phyloP scores from a whole-genome alignment of 2,113 vertebrate genomes.

The Chaenogobius annularis region DNA sequence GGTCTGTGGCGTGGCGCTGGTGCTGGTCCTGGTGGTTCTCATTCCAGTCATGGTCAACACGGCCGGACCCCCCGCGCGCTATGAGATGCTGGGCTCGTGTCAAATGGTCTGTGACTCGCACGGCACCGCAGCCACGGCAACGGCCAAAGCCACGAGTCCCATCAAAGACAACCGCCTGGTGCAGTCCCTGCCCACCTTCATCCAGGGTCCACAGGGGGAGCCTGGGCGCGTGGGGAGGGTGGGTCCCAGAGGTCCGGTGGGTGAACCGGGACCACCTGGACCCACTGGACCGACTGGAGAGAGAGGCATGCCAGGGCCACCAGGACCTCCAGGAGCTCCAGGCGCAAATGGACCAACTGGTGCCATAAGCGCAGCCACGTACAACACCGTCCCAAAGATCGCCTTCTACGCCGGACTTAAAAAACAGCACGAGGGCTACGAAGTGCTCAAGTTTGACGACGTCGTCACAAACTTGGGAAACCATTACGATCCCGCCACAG shows the following conservation, averaged over 20 bases:
- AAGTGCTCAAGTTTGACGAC: constrained; percentile 96
- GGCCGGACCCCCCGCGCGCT: constrained; percentile 88
- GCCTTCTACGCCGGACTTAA: constrained; percentile 97
- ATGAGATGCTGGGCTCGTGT: constrained; percentile 96
- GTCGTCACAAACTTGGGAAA: constrained; percentile 97
- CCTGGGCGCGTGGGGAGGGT: constrained; percentile 87
- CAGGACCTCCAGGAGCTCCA: constrained; percentile 83
- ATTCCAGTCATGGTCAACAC: constrained; percentile 97
- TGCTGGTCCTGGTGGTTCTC: constrained; percentile 92
- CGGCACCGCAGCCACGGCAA: constrained; percentile 84
- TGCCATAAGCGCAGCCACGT: constrained; percentile 93
- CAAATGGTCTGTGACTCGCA: constrained; percentile 97
- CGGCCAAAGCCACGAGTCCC: constrained; percentile 78
- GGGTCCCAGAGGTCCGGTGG: constrained; percentile 86
- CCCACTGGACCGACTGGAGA: constrained; percentile 87
- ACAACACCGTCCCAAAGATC: constrained; percentile 94
- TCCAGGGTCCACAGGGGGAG: constrained; percentile 91
- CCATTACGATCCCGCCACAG: constrained; percentile 90
- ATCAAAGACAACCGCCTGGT: constrained; percentile 86
- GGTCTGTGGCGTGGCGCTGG: constrained; percentile 94
- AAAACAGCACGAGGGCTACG: constrained; percentile 94
- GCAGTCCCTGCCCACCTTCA: constrained; percentile 92
- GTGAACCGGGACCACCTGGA: constrained; percentile 88
- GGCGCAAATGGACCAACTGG: constrained; percentile 83
- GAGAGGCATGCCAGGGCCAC: constrained; percentile 84